A percentile compares a stretch with the other conserved stretches of the same genome.
phyloP scores from a whole-genome alignment of 2,888 invertebrate genomes.

The Agrochola macilenta region DNA sequence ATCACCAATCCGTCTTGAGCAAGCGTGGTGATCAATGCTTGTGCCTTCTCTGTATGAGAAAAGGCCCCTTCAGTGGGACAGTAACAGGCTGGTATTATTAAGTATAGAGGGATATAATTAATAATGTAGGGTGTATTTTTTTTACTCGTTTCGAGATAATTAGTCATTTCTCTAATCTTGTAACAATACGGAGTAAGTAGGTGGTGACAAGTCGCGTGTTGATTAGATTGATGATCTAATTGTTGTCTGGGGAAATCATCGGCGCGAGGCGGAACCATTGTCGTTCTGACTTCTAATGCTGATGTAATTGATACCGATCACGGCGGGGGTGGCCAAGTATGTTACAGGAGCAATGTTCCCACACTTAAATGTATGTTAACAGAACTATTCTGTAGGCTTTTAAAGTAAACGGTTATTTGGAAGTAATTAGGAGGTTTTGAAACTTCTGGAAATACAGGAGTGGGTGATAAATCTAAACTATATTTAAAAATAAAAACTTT shows the following conservation, averaged over 20 bases:
- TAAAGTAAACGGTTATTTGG: background rate
- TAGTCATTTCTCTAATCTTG: background rate
- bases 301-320: constrained; percentile 77
- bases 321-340: constrained; percentile 58
- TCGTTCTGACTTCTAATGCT: constrained; percentile 63
- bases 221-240: constrained; percentile 81
- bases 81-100: no score
- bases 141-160: background rate
- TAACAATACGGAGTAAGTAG: constrained; percentile 56
- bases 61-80: no score
- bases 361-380: constrained; percentile 22
- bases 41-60: no score
- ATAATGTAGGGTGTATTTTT: background rate
- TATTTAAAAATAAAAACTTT: background rate
- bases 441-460: background rate
- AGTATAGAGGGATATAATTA: background rate
- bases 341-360: constrained; percentile 57
- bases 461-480: background rate
- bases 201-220: constrained; percentile 83
- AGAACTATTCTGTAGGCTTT: background rate
- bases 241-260: constrained; percentile 84
- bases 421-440: background rate
- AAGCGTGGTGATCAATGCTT: no score
- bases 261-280: constrained; percentile 48
- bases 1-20: no score